Evolutionary conservation across 2,113 vertebrate genomes (phyloP), one percentile per base, ranked within the genome.

Genomic region (Pterocles gutturalis): DNA sequence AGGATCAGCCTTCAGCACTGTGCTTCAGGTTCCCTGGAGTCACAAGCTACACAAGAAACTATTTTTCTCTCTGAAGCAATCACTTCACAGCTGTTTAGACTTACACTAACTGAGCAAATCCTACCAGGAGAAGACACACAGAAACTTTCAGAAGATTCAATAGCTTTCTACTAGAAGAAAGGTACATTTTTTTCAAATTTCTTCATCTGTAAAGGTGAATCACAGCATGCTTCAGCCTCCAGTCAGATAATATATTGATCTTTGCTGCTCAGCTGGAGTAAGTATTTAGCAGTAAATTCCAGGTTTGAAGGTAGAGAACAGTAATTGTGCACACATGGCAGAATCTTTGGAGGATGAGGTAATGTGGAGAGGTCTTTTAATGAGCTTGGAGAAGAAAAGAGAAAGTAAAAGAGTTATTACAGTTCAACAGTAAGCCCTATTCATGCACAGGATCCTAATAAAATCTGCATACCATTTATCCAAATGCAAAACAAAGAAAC

Each of bases 231-330:
- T 97, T 95, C 90, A 94, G 80, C n/a, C 76, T 90, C 89, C 72
- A 90, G 80, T 54, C 89, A 83, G 73, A 88, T 86, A 92, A 76
- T 55, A 14, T 91, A 96, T 93, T 93, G 93, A 96, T 97, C 65
- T 87, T 75, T 91, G 64, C 58, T 20, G 15, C 89, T 94, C 97
- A 94, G 60, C 11, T 73, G 88, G 85, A 89, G 83, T 65, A 77
- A 92, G 51, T 93, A 84, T 93, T 90, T 96, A 96, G 66, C 61
- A 88, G 34, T 54, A 96, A 96, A 96, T 87, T 88, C 33, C 28
- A 88, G 36, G 62, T 90, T 84, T 93, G 73, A 94, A 81, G 64
- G 46, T 51, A 79, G 25, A 87, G 51, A 88, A 61, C 83, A 85
- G 83, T 77, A 95, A 95, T 91, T 84, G 67, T 81, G 67, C 55